Base-by-base conservation (phyloP, 2,888 invertebrate species). In the Desoria tigrina region DNA sequence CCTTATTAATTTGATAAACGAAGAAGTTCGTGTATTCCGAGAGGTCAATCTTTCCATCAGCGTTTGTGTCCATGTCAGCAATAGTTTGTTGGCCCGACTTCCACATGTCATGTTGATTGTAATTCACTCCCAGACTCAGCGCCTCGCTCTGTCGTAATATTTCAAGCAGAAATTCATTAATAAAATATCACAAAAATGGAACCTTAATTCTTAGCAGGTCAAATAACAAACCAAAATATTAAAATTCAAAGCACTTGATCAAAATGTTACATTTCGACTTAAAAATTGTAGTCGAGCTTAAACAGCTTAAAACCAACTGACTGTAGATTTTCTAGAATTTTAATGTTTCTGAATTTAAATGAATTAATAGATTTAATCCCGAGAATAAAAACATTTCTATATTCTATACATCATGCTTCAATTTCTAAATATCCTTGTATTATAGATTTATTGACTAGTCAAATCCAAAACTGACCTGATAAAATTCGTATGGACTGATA, bases 41-140 rank as follows among this genome's bases (percentile, higher is more conserved):
- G 3, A 21, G 4, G 37, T 55, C 37, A 14, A 55, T 18, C 14
- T 9, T 2, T 3, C 37, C n/a, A 18, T 55, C 55, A 4, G 6
- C 18, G 18, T 32, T 32, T n/a, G 28, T 7, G 18, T 55, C 55
- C 28, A 55, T 16, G 16, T 55, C 55, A 9, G 6, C 37, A 14
- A 55, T 32, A 11, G 6, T 9, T 18, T 28, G 23, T n/a, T 55
- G 32, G n/a, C 6, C 27, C 7, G 28, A 9, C 26, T 16, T 24
- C 55, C 55, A 55, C 55, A 55, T 55, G 55, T 55, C 55, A 32
- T 7, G 14, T 6, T 28, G 26, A 21, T 55, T 55, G 32, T 55
- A 55, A 32, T 55, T 55, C 2, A 55, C 18, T 9, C 55, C 55
- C 16, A 55, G 18, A 18, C 55, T 32, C 6, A 55, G 7, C 18